phyloP scores from a whole-genome alignment of 2,888 invertebrate genomes.

The Halictus quadricinctus region DNA sequence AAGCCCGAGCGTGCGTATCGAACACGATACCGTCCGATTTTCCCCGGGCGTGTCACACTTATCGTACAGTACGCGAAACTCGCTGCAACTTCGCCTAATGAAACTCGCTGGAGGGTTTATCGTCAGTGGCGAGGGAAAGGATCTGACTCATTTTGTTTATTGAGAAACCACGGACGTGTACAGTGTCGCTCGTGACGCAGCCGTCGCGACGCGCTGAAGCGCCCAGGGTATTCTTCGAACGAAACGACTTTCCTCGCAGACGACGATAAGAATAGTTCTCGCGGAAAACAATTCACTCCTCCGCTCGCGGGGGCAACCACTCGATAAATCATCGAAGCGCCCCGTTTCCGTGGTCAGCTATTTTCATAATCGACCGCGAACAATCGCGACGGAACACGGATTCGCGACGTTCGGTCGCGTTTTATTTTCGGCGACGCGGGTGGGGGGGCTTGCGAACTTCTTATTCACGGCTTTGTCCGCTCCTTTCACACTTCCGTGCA shows the following conservation, averaged over 20 bases:
- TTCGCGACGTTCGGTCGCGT: neutral
- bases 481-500: constrained; percentile 51
- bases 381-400: neutral
- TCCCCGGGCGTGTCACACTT: neutral
- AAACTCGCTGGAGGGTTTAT: neutral
- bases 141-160: neutral
- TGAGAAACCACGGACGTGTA: neutral
- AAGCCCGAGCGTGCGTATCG: neutral
- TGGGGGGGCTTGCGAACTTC: neutral
- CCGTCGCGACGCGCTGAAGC: neutral
- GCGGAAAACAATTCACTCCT: neutral
- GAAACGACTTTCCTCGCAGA: neutral
- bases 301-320: neutral
- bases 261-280: neutral
- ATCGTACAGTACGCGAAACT: too few species aligned
- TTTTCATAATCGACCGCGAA: constrained; percentile 2
- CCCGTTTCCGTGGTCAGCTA: neutral
- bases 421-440: constrained; percentile 41
- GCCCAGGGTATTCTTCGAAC: neutral
- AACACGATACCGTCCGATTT: neutral
- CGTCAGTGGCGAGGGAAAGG: neutral
- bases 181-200: neutral
- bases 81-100: too few species aligned
- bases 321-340: neutral
- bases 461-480: constrained; percentile 34